A percentile compares a stretch with the other conserved stretches of the same genome.
Conservation (phyloP, 2,888 invertebrate genomes). For the Lepidochrysops patricia region DNA sequence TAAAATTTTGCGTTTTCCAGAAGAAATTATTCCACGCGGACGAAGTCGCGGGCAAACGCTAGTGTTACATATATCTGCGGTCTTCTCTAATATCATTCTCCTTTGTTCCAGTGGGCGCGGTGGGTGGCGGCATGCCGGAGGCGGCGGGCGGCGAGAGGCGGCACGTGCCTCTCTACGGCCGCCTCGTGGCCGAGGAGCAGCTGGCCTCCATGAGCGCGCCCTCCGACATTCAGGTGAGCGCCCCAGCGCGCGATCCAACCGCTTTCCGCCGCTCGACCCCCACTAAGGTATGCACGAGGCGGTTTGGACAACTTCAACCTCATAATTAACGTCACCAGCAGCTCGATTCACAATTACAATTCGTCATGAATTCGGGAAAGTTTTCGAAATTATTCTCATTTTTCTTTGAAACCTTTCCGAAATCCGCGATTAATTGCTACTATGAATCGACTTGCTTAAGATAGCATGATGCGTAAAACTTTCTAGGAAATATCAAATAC, state of each 20-base stretch:
- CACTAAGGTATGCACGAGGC: slow-evolving; percentile 69
- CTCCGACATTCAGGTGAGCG: slow-evolving; percentile 79
- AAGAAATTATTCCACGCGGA: too few relatives aligned
- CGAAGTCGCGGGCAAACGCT: too few relatives aligned
- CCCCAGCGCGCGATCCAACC: slow-evolving; percentile 68
- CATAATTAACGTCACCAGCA: too few relatives aligned
- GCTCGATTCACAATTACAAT: too few relatives aligned
- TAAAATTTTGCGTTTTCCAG: too few relatives aligned
- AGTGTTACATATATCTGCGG: too few relatives aligned
- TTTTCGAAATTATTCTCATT: too few relatives aligned
- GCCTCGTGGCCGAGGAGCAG: slow-evolving; percentile 93
- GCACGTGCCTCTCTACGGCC: slow-evolving; percentile 90
- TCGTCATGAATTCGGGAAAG: too few relatives aligned
- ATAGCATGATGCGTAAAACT: background rate
- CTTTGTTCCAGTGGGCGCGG: slow-evolving; percentile 64
- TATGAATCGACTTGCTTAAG: too few relatives aligned
- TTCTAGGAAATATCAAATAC: background rate
- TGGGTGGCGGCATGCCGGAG: slow-evolving; percentile 63
- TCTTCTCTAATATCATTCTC: slow-evolving; percentile 4
- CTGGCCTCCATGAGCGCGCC: slow-evolving; percentile 77
- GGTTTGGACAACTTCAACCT: slow-evolving; percentile 40
- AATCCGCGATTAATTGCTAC: too few relatives aligned
- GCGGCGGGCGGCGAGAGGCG: slow-evolving; percentile 72
- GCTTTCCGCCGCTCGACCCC: slow-evolving; percentile 69
- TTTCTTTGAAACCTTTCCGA: too few relatives aligned